Evolutionary conservation across 1,140 invertebrate species (phyloP).

Genomic region (Drosophila oshimai): DNA sequence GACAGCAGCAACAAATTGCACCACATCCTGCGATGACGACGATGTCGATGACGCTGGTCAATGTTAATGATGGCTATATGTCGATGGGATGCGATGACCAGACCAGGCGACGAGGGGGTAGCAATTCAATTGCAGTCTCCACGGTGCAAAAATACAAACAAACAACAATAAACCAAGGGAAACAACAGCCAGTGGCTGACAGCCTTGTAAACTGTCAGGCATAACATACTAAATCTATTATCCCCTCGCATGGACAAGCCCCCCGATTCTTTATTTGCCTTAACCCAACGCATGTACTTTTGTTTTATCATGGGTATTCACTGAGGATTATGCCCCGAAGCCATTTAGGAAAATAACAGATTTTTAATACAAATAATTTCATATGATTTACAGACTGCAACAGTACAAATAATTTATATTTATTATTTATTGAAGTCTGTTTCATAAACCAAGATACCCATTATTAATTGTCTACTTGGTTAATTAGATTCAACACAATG

Average conservation of each 20-base stretch:
- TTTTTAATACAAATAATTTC: no score
- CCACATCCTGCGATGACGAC: conserved; percentile 60
- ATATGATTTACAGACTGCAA: no score
- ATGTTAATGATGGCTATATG: conserved; percentile 33
- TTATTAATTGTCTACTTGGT: no score
- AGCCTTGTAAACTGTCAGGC: conserved; percentile 32
- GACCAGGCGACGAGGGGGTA: background rate
- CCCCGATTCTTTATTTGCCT: conserved; percentile 25
- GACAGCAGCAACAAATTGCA: conserved; percentile 53
- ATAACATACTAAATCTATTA: conserved; percentile 73
- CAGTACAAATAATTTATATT: no score
- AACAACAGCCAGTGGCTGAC: conserved; percentile 28
- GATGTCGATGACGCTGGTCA: conserved; percentile 24
- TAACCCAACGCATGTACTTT: background rate
- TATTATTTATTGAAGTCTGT: no score
- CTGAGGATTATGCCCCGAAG: background rate
- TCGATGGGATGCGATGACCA: conserved; percentile 3
- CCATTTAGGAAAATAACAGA: background rate
- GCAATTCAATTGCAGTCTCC: conserved; percentile 60
- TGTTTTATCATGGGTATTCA: background rate
- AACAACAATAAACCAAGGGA: background rate
- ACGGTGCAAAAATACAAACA: conserved; percentile 19
- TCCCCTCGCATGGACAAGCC: conserved; percentile 39
- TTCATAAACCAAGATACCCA: no score
- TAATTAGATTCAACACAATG: no score